These are phyloP conservation scores for Propsilocerus akamusi DNA, from an alignment of 1,140 invertebrate species.

Conservation along the genomic window DNA sequence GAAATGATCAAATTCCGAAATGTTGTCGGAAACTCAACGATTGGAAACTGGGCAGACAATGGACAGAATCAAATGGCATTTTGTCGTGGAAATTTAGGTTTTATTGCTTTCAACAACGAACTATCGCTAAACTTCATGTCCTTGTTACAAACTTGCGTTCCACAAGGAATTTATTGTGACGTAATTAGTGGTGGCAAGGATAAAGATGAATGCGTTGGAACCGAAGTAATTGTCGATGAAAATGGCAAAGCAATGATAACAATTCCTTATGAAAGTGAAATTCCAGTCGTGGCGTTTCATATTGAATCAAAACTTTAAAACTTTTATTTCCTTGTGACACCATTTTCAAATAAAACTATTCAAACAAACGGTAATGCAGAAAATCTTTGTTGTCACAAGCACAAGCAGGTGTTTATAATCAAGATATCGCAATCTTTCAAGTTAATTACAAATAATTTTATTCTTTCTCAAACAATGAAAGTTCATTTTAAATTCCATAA, in stretches of 20 bases:
- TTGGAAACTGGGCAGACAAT: slow-evolving; percentile 53
- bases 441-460: too few relatives aligned
- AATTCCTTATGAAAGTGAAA: background rate
- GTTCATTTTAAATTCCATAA: too few relatives aligned
- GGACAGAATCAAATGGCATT: slow-evolving; percentile 56
- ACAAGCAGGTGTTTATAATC: too few relatives aligned
- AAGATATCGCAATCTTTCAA: too few relatives aligned
- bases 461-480: too few relatives aligned
- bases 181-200: slow-evolving; percentile 45
- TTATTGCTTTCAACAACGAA: slow-evolving; percentile 47
- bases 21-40: slow-evolving; percentile 25
- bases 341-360: too few relatives aligned
- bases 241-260: slow-evolving; percentile 32
- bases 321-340: too few relatives aligned
- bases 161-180: slow-evolving; percentile 59
- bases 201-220: slow-evolving; percentile 44
- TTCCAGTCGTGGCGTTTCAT: background rate
- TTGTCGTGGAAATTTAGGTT: slow-evolving; percentile 42
- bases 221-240: slow-evolving; percentile 38
- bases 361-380: too few relatives aligned
- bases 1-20: slow-evolving; percentile 64
- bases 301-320: background rate
- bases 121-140: slow-evolving; percentile 1
- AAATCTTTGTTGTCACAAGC: too few relatives aligned
- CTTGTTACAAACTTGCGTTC: slow-evolving; percentile 33